Base-by-base conservation (phyloP, 1,140 invertebrate genomes). In the Eupristina koningsbergeri region DNA sequence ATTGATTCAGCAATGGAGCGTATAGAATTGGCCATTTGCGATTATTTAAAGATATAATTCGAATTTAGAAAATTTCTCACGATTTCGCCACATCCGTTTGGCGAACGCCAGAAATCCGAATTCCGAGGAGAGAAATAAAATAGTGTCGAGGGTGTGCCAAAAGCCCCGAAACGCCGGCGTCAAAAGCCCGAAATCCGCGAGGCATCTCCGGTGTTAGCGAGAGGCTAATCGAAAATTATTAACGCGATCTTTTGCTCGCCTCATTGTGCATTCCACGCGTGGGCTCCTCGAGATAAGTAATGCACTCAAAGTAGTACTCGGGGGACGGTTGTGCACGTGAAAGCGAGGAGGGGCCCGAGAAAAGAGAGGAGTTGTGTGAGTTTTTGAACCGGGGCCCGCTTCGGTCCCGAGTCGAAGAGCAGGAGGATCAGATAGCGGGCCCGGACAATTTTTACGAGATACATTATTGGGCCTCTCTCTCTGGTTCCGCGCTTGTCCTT, bases 341-440 rank as follows among this genome's bases (percentile, higher is more conserved):
- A 31, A 76, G 75, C 36, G 81, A 84, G 78, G 86, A 63, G 83
- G 58, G 83, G 81, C 78, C 84, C 0, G 22, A 29, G 45, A 29
- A 45, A 29, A 26, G 15, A n/a, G 26, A 58, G 74, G 19, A 29
- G 34, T 45, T 34, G 73, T 8, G 9, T n/a, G 69, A 75, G 73
- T 47, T n/a, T 50, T 45, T 75, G 45, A 53, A 47, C 45, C 22
- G 31, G 64, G 17, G 29, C 29, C 31, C 64, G 53, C 53, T 63
- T 7, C 31, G 64, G n/a, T 64, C 63, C 63, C 64, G 34, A 67
- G 64, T 67, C 64, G 64, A 45, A 41, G 36, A 34, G n/a, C n/a
- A 73, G 69, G 69, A 41, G 26, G 39, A 73, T 73, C 36, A 73
- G 36, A 29, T 31, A 45, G 39, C 39, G 36, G 22, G 69, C 36